Conservation (phyloP, 2,888 invertebrate species). For the Epirrita christyi region DNA sequence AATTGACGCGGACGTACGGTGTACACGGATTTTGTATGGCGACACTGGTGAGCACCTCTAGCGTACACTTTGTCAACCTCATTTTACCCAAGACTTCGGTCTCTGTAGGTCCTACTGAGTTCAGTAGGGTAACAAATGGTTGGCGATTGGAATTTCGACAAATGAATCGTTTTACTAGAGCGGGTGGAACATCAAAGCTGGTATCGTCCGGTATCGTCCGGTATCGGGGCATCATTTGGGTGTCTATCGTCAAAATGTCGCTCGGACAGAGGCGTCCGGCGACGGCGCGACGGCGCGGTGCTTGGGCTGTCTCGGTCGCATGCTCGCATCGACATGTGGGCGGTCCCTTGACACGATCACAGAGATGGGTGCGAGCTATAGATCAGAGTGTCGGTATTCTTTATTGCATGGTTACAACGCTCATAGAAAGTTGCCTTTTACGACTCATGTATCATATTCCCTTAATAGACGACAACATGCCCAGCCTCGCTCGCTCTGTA, state of each 20-base stretch:
- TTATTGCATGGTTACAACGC: too few species aligned
- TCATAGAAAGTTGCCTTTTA: constrained; percentile 11
- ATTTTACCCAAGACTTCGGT: too few species aligned
- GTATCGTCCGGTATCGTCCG: neutral
- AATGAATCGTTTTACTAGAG: neutral
- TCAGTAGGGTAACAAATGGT: too few species aligned
- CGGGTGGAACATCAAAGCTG: neutral
- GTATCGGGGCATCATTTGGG: neutral
- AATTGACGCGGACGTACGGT: too few species aligned
- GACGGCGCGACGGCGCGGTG: too few species aligned
- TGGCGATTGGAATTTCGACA: too few species aligned
- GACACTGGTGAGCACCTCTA: too few species aligned
- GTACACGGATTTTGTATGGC: too few species aligned
- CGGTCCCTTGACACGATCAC: constrained; percentile 3
- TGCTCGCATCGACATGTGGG: neutral
- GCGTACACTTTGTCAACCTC: too few species aligned
- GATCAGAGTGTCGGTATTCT: too few species aligned
- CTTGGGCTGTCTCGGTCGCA: too few species aligned
- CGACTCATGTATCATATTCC: neutral
- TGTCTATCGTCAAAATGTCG: neutral
- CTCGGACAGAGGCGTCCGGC: neutral
- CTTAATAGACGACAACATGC: constrained; percentile 4
- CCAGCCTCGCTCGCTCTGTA: neutral
- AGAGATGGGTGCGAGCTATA: neutral
- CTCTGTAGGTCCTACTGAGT: too few species aligned